Evolutionary conservation across 2,888 invertebrate genomes (phyloP).

Genomic region (Lycocerus yunnanus): DNA sequence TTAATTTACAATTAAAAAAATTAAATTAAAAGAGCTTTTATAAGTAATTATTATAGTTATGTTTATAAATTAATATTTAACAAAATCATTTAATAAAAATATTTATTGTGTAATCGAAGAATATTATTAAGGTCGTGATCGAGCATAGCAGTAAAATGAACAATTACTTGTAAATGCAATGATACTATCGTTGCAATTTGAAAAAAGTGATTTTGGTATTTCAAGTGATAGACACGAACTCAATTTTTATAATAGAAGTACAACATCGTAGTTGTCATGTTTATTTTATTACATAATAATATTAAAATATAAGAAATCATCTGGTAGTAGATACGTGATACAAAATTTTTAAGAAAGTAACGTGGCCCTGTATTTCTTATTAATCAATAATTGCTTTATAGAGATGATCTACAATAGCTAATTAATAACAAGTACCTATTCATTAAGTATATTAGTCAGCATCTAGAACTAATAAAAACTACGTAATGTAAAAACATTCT

Average conservation of each 20-base stretch:
- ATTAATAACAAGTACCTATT: neutral
- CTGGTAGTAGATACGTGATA: neutral
- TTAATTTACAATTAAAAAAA: too few relatives aligned
- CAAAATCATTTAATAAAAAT: neutral
- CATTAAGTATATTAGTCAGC: too few relatives aligned
- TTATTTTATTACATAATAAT: neutral
- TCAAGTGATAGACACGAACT: neutral
- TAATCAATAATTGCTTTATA: neutral
- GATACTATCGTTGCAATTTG: neutral
- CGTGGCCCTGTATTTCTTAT: neutral
- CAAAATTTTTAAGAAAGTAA: neutral
- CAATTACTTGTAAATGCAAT: neutral
- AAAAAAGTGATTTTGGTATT: constrained; percentile 1
- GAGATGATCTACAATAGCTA: neutral
- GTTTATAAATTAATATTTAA: neutral
- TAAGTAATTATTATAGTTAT: too few relatives aligned
- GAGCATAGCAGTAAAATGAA: neutral
- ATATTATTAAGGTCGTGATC: neutral
- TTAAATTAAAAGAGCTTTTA: too few relatives aligned
- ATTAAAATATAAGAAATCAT: neutral
- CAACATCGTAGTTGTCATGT: neutral
- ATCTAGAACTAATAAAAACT: too few relatives aligned
- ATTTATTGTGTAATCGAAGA: neutral
- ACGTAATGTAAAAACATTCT: too few relatives aligned
- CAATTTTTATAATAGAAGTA: neutral